Conservation (phyloP, 2,113 vertebrate genomes). For the Todiramphus saurophagus region DNA sequence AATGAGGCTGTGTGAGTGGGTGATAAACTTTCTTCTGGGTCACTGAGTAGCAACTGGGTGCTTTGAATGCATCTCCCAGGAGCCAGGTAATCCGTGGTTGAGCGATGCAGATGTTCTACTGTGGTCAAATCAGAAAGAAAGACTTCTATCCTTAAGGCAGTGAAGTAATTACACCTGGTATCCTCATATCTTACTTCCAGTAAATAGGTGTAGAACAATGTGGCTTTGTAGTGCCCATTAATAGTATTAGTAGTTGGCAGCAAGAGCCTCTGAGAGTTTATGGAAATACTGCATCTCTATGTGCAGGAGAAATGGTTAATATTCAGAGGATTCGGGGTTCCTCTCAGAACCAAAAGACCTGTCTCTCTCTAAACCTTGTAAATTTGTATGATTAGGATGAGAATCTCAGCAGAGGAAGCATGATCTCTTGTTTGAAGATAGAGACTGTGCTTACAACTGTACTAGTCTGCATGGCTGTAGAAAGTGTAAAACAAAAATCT, state of each 20-base stretch:
- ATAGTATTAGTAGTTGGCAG: not conserved
- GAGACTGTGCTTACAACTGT: not conserved
- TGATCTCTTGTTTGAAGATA: not conserved
- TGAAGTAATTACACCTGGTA: constrained; percentile 38
- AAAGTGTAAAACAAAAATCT: not conserved
- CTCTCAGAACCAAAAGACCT: not conserved
- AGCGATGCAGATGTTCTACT: constrained; percentile 42
- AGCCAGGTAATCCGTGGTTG: constrained; percentile 39
- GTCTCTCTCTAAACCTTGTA: not conserved
- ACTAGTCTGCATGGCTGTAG: not conserved
- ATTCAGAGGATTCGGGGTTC: not conserved
- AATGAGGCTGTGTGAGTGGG: constrained; percentile 25
- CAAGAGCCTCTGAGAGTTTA: not conserved
- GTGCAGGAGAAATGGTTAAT: not conserved
- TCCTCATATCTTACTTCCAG: constrained; percentile 48
- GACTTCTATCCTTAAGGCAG: constrained; percentile 50
- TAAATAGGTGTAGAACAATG: constrained; percentile 31
- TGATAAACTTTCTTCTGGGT: constrained; percentile 49
- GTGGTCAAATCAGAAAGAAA: constrained; percentile 67
- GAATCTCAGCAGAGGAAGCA: not conserved
- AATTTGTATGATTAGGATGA: not conserved
- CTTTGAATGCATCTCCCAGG: constrained; percentile 48
- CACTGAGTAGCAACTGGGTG: constrained; percentile 16
- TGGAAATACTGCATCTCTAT: not conserved
- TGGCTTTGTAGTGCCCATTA: constrained; percentile 56